phyloP scores from a whole-genome alignment of 2,797 vertebrate species.

The Manis crassicaudata region DNA sequence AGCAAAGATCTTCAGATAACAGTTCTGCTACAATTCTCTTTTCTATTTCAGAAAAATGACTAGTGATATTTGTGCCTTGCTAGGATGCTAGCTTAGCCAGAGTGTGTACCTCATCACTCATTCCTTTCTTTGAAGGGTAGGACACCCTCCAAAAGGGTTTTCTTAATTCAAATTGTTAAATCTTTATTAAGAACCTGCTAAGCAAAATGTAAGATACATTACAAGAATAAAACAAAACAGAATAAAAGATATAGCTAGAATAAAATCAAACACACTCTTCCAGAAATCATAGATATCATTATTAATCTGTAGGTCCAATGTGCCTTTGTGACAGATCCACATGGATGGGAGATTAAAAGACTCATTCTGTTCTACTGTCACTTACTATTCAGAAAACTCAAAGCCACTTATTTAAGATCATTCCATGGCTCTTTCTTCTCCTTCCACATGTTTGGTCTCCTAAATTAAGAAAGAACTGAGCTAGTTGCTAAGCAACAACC shows the following conservation, averaged over 20 bases:
- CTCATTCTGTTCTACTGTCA: background rate
- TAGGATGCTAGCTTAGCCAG: background rate
- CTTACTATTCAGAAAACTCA: background rate
- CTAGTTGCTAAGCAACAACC: slow-evolving; percentile 52
- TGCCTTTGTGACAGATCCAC: background rate
- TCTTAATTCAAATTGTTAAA: background rate
- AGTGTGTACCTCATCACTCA: background rate
- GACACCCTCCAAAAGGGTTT: background rate
- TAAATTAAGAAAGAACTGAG: background rate
- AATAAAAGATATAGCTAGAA: background rate
- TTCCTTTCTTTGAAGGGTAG: background rate
- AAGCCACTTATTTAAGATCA: background rate
- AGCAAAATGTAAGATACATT: slow-evolving; percentile 1
- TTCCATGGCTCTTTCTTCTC: background rate
- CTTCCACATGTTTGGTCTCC: background rate
- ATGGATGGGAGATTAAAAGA: background rate
- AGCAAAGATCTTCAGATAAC: background rate
- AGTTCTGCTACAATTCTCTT: background rate
- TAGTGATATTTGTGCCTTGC: background rate
- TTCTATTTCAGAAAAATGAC: background rate
- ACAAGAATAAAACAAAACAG: background rate
- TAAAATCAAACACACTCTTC: background rate
- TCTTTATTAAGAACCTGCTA: background rate
- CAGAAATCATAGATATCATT: background rate
- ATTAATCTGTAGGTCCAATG: background rate